These are phyloP conservation scores for Diploptera punctata DNA, from an alignment of 2,888 invertebrate species.

Conservation along the genomic window DNA sequence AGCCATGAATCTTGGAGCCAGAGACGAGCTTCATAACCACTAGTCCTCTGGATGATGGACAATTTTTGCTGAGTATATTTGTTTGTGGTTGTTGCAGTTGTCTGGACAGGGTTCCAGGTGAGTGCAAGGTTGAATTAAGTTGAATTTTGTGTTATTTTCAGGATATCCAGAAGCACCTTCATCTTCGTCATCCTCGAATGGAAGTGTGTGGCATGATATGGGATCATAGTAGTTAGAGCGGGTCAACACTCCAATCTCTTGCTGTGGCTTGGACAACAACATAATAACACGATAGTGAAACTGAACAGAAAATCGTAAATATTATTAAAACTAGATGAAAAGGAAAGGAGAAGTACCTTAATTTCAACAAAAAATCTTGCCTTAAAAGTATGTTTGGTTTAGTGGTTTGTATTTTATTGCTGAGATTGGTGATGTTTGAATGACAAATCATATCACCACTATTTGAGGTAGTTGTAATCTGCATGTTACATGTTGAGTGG, in stretches of 20 bases:
- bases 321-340: constrained; percentile 14
- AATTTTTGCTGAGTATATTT: too few relatives aligned
- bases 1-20: too few relatives aligned
- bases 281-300: constrained; percentile 13
- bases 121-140: too few relatives aligned
- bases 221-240: constrained; percentile 61
- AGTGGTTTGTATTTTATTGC: background rate
- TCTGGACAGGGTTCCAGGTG: too few relatives aligned
- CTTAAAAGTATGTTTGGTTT: constrained; percentile 1
- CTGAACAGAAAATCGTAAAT: constrained; percentile 21
- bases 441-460: constrained; percentile 25
- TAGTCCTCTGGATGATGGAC: too few relatives aligned
- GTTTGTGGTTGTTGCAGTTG: too few relatives aligned
- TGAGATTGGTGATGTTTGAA: constrained; percentile 1
- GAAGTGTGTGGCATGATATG: constrained; percentile 64
- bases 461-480: constrained; percentile 3
- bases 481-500: constrained; percentile 12
- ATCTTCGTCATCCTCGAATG: constrained; percentile 55
- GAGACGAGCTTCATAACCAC: too few relatives aligned
- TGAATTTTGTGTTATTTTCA: constrained; percentile 24
- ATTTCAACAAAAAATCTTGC: constrained; percentile 15
- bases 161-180: constrained; percentile 35
- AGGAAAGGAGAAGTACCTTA: background rate
- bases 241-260: constrained; percentile 19
- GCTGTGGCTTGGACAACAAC: constrained; percentile 16